phyloP scores from a whole-genome alignment of 2,797 vertebrate genomes.

The Myripristis jacobus region DNA sequence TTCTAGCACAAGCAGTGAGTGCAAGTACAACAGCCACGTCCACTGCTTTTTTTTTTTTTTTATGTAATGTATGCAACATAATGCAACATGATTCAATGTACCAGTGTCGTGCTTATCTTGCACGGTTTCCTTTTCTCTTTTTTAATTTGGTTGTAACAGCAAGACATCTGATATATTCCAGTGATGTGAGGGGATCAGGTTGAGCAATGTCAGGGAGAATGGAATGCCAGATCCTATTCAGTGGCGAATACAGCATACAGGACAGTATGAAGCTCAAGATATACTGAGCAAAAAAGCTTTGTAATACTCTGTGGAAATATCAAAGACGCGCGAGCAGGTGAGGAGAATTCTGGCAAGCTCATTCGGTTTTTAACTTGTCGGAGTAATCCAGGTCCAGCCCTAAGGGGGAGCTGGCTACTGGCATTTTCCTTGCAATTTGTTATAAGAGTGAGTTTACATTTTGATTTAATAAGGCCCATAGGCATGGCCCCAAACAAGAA shows the following conservation, averaged over 20 bases:
- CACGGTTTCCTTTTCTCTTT: constrained; percentile 10
- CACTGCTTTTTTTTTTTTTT: not conserved
- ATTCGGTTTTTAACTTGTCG: constrained; percentile 76
- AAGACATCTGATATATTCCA: not conserved
- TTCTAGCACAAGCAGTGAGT: constrained; percentile 17
- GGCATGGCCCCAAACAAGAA: constrained; percentile 81
- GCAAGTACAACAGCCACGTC: not conserved
- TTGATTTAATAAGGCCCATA: constrained; percentile 84
- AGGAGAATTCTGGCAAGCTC: constrained; percentile 60
- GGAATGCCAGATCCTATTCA: constrained; percentile 3
- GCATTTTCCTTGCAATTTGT: constrained; percentile 80
- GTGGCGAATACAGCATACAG: not conserved
- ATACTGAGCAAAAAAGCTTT: constrained; percentile 21
- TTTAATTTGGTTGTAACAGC: constrained; percentile 3
- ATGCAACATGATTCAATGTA: constrained; percentile 10
- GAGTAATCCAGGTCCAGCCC: constrained; percentile 70
- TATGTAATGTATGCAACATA: too few species aligned
- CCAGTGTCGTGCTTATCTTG: not conserved
- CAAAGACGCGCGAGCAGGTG: constrained; percentile 47
- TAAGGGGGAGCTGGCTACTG: constrained; percentile 69
- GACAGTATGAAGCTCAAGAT: not conserved
- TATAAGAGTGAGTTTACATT: constrained; percentile 81
- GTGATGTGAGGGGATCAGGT: not conserved
- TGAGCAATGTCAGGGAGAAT: not conserved
- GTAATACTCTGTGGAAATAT: constrained; percentile 43